Evolutionary conservation across 2,888 invertebrate genomes (phyloP).

Genomic region (Beris morrisii): DNA sequence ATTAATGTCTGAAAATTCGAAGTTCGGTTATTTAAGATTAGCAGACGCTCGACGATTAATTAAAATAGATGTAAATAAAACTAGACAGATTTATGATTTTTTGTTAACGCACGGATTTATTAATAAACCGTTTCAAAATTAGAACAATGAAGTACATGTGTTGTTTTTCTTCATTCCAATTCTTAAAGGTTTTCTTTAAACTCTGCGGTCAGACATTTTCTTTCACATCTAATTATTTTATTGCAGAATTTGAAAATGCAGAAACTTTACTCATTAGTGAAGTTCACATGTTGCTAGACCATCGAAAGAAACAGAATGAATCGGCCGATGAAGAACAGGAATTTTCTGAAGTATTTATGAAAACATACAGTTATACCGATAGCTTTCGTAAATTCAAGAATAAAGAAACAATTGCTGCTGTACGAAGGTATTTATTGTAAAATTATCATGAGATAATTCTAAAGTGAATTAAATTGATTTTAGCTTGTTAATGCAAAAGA

Average conservation of each 20-base stretch:
- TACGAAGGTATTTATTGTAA: slow-evolving; percentile 73
- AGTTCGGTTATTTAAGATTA: slow-evolving; percentile 71
- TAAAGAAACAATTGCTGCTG: slow-evolving; percentile 95
- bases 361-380: slow-evolving; percentile 94
- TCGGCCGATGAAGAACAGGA: slow-evolving; percentile 98
- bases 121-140: slow-evolving; percentile 59
- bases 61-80: slow-evolving; percentile 93
- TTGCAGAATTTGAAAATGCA: slow-evolving; percentile 94
- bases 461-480: slow-evolving; percentile 9
- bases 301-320: slow-evolving; percentile 96
- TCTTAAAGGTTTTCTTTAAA: background rate
- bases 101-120: slow-evolving; percentile 73
- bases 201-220: no score
- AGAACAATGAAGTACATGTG: background rate
- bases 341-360: slow-evolving; percentile 97
- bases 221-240: background rate
- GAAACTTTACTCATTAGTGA: slow-evolving; percentile 96
- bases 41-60: slow-evolving; percentile 80
- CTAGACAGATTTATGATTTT: slow-evolving; percentile 82
- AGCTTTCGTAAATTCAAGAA: slow-evolving; percentile 97
- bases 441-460: background rate
- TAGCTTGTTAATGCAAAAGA: slow-evolving; percentile 90
- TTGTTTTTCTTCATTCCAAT: background rate
- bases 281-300: slow-evolving; percentile 94
- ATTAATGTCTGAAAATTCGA: slow-evolving; percentile 75